These are phyloP conservation scores for Pteropus alecto DNA, from an alignment of 2,113 vertebrate genomes.

Conservation along the genomic window DNA sequence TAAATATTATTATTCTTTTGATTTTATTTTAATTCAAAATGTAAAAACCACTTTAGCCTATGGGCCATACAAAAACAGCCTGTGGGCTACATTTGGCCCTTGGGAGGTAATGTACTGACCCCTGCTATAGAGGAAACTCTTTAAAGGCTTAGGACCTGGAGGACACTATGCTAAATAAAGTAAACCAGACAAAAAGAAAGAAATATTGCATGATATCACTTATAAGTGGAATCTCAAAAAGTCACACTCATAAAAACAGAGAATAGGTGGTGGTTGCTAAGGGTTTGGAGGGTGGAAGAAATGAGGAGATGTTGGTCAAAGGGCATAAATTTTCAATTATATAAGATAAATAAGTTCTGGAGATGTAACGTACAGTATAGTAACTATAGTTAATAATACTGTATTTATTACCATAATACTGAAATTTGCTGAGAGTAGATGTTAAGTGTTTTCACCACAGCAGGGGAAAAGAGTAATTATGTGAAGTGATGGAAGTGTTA, in stretches of 20 bases:
- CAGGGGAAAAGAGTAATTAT: background rate
- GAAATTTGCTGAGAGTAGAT: background rate
- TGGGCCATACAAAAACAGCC: background rate
- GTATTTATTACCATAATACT: background rate
- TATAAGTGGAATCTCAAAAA: background rate
- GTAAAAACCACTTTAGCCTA: background rate
- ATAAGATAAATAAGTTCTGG: background rate
- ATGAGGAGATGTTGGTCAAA: background rate
- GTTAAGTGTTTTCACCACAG: background rate
- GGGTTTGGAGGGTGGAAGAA: background rate
- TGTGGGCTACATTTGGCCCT: background rate
- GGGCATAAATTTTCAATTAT: background rate
- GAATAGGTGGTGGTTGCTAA: background rate
- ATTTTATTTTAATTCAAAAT: slow-evolving; percentile 9
- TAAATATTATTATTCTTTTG: background rate
- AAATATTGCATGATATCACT: background rate
- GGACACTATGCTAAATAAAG: background rate
- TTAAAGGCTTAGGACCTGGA: background rate
- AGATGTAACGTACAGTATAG: background rate
- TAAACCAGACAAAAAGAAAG: background rate
- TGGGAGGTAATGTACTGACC: background rate
- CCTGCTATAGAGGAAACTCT: background rate
- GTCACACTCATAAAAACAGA: background rate
- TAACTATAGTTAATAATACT: background rate
- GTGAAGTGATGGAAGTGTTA: background rate